phyloP scores from a whole-genome alignment of 2,113 vertebrate species.

The Cynocephalus volans region DNA sequence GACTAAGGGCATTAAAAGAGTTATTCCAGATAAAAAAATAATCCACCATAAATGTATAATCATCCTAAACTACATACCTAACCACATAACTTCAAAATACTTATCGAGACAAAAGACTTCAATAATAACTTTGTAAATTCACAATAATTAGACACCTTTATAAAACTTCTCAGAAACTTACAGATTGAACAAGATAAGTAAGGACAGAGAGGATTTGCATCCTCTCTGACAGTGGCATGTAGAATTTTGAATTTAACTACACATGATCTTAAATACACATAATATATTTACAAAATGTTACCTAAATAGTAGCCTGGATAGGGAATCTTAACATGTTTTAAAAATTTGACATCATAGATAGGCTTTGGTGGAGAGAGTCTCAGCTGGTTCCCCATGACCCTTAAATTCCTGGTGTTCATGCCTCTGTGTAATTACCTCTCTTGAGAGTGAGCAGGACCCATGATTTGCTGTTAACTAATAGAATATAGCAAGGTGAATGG shows the following conservation, averaged over 20 bases:
- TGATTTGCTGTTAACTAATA: neutral
- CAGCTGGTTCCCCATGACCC: neutral
- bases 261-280: neutral
- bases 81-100: neutral
- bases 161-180: neutral
- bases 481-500: neutral
- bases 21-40: neutral
- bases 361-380: neutral
- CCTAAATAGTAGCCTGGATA: neutral
- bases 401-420: neutral
- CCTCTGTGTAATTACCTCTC: neutral
- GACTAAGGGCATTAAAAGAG: neutral
- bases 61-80: neutral
- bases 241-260: conserved; percentile 54
- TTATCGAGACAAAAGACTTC: neutral
- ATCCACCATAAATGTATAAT: neutral
- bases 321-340: neutral
- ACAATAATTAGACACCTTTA: neutral
- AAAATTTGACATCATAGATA: neutral
- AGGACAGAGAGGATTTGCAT: neutral
- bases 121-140: neutral
- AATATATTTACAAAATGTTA: conserved; percentile 24
- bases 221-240: neutral
- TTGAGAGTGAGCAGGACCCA: neutral
- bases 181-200: neutral